Percentiles rank a stretch among this genome's conserved stretches.
These are phyloP conservation scores for Watsonalla binaria DNA, from an alignment of 2,888 invertebrate species.

Conservation along the genomic window DNA sequence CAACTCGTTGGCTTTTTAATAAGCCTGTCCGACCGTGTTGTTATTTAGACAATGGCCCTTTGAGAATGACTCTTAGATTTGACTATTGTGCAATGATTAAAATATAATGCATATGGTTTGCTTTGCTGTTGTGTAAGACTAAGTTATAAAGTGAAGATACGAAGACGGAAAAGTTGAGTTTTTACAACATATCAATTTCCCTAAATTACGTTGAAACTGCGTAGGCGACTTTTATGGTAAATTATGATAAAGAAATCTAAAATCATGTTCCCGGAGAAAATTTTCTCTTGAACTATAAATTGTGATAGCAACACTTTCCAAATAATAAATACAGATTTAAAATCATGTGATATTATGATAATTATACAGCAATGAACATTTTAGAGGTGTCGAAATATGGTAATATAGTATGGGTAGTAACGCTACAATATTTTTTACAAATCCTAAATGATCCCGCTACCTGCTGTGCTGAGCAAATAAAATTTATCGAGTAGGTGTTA, in stretches of 20 bases:
- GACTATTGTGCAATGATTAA: slow-evolving; percentile 13
- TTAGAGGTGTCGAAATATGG: not conserved
- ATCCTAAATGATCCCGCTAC: not conserved
- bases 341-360: not conserved
- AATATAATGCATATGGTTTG: slow-evolving; percentile 1
- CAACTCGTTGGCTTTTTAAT: slow-evolving; percentile 9
- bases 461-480: not conserved
- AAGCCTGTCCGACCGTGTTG: slow-evolving; percentile 10
- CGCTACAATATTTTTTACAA: not conserved
- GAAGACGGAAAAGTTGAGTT: too few species aligned
- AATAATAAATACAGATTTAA: not conserved
- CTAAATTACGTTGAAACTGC: not conserved
- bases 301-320: not conserved
- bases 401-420: too few species aligned
- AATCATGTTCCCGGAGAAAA: too few species aligned
- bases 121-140: not conserved
- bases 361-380: not conserved
- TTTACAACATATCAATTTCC: too few species aligned
- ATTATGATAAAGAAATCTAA: too few species aligned
- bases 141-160: too few species aligned
- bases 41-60: slow-evolving; percentile 14
- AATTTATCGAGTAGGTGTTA: not conserved
- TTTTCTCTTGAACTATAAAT: not conserved
- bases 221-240: not conserved
- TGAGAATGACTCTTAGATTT: slow-evolving; percentile 11